Evolutionary conservation across 2,888 invertebrate species (phyloP).

Genomic region (Monoplex corrugatus): DNA sequence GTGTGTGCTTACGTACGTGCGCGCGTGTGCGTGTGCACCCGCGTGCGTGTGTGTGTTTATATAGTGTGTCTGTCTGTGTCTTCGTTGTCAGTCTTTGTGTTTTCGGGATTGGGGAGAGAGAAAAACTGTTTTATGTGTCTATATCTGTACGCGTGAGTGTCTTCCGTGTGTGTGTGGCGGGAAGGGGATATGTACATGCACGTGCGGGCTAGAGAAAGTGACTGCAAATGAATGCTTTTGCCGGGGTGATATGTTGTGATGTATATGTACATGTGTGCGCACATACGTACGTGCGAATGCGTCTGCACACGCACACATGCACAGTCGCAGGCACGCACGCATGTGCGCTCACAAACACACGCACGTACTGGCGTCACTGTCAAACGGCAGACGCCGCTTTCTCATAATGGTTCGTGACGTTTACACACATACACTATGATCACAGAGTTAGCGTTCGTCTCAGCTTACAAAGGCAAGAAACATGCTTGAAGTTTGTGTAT

Average conservation of each 20-base stretch:
- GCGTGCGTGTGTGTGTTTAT: conserved; percentile 25
- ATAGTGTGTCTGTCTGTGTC: conserved; percentile 26
- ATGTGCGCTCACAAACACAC: background rate
- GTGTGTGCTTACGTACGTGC: no score
- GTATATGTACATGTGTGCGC: background rate
- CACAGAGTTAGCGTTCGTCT: no score
- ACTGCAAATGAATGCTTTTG: background rate
- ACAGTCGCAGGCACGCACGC: background rate
- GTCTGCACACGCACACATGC: background rate
- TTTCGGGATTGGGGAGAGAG: background rate
- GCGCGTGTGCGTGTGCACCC: background rate
- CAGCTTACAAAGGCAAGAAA: no score
- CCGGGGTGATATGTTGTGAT: no score
- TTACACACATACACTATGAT: no score
- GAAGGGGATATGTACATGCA: background rate
- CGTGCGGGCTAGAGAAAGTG: background rate
- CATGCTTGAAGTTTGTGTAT: no score
- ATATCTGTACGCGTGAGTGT: background rate
- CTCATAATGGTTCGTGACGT: no score
- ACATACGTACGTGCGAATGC: background rate
- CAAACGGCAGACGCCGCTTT: no score
- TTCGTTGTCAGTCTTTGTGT: background rate
- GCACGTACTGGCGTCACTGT: no score
- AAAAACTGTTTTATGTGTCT: no score
- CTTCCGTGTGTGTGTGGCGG: background rate